Percentiles rank a stretch among this genome's conserved stretches.
Conservation (phyloP, 1,140 invertebrate genomes). For the Listronotus bonariensis region DNA sequence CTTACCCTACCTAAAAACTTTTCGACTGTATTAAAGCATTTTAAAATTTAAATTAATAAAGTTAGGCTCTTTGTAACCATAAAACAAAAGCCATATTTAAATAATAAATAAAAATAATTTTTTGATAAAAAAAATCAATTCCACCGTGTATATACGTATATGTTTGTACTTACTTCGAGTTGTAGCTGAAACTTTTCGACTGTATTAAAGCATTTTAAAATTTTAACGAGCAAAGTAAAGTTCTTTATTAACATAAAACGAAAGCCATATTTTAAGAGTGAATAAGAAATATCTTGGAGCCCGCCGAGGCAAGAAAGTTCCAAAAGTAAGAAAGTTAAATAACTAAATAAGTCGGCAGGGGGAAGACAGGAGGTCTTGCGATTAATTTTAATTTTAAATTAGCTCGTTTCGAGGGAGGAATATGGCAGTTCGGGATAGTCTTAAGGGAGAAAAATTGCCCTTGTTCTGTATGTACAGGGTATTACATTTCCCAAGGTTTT, state of each 20-base stretch:
- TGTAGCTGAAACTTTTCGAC: conserved; percentile 9
- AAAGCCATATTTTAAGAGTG: conserved; percentile 38
- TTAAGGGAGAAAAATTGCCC: too few relatives aligned
- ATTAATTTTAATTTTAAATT: conserved; percentile 44
- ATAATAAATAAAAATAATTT: too few relatives aligned
- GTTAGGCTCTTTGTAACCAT: too few relatives aligned
- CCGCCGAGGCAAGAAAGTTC: conserved; percentile 4
- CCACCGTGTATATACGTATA: too few relatives aligned
- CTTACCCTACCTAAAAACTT: too few relatives aligned
- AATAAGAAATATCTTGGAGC: conserved; percentile 39
- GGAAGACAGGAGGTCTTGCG: conserved; percentile 34
- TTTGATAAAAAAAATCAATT: too few relatives aligned
- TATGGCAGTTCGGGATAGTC: neutral
- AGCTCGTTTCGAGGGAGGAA: neutral
- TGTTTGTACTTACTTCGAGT: too few relatives aligned
- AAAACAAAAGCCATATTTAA: too few relatives aligned
- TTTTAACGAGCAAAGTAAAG: conserved; percentile 26
- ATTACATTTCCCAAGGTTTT: too few relatives aligned
- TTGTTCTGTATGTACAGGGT: too few relatives aligned
- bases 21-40: too few relatives aligned
- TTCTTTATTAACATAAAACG: conserved; percentile 35
- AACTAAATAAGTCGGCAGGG: conserved; percentile 42
- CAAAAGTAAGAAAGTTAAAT: conserved; percentile 42
- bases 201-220: conserved; percentile 34
- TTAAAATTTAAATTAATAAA: too few relatives aligned